Percentiles rank a stretch among this genome's conserved stretches.
These are phyloP conservation scores for Hypercompe scribonia DNA, from an alignment of 2,888 invertebrate genomes.

Conservation along the genomic window DNA sequence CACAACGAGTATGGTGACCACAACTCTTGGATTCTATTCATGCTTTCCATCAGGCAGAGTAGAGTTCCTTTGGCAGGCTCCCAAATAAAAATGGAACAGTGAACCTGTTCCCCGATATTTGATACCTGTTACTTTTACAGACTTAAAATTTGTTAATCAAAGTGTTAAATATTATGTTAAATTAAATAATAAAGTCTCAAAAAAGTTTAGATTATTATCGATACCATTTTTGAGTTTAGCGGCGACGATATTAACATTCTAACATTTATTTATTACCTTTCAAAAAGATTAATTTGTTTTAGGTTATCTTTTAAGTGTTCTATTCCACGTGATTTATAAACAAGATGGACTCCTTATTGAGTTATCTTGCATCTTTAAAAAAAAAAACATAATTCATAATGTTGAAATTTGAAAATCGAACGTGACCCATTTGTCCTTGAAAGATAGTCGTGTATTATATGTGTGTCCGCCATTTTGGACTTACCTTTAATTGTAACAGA, in stretches of 20 bases:
- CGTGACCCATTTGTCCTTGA: conserved; percentile 60
- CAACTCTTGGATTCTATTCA: too few relatives aligned
- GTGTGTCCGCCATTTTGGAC: background rate
- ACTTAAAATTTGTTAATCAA: too few relatives aligned
- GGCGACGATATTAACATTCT: background rate
- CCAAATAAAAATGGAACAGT: too few relatives aligned
- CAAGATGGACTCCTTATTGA: conserved; percentile 30
- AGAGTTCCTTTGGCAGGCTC: too few relatives aligned
- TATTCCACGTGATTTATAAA: conserved; percentile 8
- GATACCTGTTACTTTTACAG: too few relatives aligned
- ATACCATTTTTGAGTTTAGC: background rate
- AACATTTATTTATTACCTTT: too few relatives aligned
- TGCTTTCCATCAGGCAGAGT: too few relatives aligned
- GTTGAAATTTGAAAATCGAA: conserved; percentile 48
- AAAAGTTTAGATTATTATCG: too few relatives aligned
- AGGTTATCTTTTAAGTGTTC: conserved; percentile 12
- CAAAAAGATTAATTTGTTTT: background rate
- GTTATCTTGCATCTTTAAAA: conserved; percentile 39
- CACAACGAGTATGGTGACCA: too few relatives aligned
- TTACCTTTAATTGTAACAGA: background rate
- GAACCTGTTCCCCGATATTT: too few relatives aligned
- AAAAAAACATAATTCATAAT: conserved; percentile 41
- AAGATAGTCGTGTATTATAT: conserved; percentile 33
- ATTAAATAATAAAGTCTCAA: too few relatives aligned
- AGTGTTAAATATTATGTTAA: too few relatives aligned